Base-by-base conservation (phyloP, 1,140 invertebrate species). In the Microvelia longipes region DNA sequence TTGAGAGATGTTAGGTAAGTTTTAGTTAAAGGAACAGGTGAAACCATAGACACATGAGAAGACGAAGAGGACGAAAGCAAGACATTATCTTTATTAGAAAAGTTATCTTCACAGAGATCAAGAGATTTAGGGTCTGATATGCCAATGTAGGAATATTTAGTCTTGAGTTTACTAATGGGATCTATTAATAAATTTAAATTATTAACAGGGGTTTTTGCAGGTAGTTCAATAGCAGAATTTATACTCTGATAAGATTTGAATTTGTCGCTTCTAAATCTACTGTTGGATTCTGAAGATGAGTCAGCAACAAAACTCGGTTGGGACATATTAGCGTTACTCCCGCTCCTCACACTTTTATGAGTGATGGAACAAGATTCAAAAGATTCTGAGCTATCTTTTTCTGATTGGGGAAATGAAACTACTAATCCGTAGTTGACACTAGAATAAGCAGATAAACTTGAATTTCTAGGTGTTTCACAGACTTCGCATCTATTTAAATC, bases 111-210 rank as follows among this genome's bases (percentile, higher is more conserved):
- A 64, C 62, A 64, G 2, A 26, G 79, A 24, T 80, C 80, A 11
- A 80, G 79, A 68, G 80, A 75, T 69, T 80, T 79, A 0, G 84
- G 83, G 70, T 85, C 83, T 1, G 80, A 78, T 14, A 85, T 84
- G 63, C 84, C 83, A 70, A 86, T 85, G 74, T 85, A 85, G 14
- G 83, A 85, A 75, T 85, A 85, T 71, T 82, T 80, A 64, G 80
- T 74, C 2, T 69, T 50, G 24, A 35, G 65, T n/a, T 70, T 70
- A 28, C 30, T 28, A 24, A 50, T 70, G 0, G 74, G 64, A 66
- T 72, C 73, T 26, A 75, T 35, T 68, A 76, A 73, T 13, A 77
- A 66, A 66, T 77, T 76, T 15, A 77, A 64, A 73, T 77, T 76
- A 62, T 73, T 74, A 28, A 73, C 61, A 25, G 64, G 69, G 24